phyloP scores from a whole-genome alignment of 2,888 invertebrate species.

The Odontothrips loti region DNA sequence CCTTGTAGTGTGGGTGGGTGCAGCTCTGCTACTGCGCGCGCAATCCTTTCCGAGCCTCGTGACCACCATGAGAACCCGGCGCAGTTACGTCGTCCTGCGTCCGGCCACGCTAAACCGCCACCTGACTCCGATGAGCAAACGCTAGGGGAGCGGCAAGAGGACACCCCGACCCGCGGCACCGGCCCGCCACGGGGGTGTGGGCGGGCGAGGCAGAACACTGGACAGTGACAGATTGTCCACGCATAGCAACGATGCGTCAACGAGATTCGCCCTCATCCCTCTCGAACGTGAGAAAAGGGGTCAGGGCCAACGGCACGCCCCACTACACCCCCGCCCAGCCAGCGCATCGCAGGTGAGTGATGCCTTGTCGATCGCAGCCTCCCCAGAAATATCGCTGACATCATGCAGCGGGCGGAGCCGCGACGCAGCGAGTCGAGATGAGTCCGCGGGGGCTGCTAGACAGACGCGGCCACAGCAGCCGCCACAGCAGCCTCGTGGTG shows the following conservation, averaged over 20 bases:
- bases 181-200: background rate
- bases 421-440: too few species aligned
- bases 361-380: background rate
- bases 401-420: too few species aligned
- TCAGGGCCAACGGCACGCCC: conserved; percentile 8
- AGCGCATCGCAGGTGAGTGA: background rate
- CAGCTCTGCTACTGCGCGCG: too few species aligned
- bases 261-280: background rate
- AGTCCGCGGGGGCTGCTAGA: too few species aligned
- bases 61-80: too few species aligned
- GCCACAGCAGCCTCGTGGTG: too few species aligned
- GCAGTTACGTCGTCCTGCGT: too few species aligned
- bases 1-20: too few species aligned
- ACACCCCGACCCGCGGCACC: background rate
- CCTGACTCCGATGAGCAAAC: background rate
- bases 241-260: conserved; percentile 11
- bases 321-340: background rate
- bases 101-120: background rate
- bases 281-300: conserved; percentile 20
- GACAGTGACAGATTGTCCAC: conserved; percentile 16
- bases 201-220: background rate
- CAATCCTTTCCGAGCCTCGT: too few species aligned
- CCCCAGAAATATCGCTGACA: too few species aligned
- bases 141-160: background rate
- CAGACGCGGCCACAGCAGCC: too few species aligned